Conservation (phyloP, 2,888 invertebrate species). For the Stomorhina lunata region DNA sequence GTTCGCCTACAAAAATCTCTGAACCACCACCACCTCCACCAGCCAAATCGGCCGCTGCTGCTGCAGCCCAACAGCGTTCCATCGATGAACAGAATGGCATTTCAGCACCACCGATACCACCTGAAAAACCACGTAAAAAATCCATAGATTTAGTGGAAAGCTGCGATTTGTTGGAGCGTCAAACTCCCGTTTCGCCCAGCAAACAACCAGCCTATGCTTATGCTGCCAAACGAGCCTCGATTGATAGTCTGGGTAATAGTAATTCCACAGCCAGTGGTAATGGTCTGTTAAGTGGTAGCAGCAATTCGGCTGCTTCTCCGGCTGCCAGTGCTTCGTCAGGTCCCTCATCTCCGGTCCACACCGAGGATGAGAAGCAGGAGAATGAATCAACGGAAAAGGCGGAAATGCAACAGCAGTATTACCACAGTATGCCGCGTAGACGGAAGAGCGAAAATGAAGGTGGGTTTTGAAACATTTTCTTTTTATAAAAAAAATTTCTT, state of each 20-base stretch:
- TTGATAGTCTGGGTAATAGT: constrained; percentile 71
- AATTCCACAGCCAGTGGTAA: constrained; percentile 61
- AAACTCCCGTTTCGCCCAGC: constrained; percentile 69
- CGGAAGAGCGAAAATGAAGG: constrained; percentile 77
- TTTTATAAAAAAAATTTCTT: not conserved
- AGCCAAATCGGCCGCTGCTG: constrained; percentile 75
- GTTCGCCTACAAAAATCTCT: constrained; percentile 76
- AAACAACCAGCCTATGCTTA: constrained; percentile 53
- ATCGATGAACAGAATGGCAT: constrained; percentile 72
- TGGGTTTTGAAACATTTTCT: constrained; percentile 68
- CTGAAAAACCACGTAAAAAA: constrained; percentile 78
- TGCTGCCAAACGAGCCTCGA: constrained; percentile 75
- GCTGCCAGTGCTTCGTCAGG: constrained; percentile 79
- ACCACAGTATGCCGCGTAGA: constrained; percentile 73
- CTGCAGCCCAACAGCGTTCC: constrained; percentile 75
- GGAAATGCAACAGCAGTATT: constrained; percentile 71
- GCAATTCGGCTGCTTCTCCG: constrained; percentile 75
- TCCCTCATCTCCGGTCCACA: constrained; percentile 80
- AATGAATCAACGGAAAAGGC: constrained; percentile 82
- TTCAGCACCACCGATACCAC: constrained; percentile 72
- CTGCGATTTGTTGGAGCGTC: too few species aligned
- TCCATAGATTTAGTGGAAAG: constrained; percentile 78
- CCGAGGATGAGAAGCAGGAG: constrained; percentile 82
- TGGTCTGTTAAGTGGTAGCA: constrained; percentile 69
- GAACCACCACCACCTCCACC: constrained; percentile 76